phyloP scores from a whole-genome alignment of 2,888 invertebrate genomes.

The Nephrotoma flavescens region DNA sequence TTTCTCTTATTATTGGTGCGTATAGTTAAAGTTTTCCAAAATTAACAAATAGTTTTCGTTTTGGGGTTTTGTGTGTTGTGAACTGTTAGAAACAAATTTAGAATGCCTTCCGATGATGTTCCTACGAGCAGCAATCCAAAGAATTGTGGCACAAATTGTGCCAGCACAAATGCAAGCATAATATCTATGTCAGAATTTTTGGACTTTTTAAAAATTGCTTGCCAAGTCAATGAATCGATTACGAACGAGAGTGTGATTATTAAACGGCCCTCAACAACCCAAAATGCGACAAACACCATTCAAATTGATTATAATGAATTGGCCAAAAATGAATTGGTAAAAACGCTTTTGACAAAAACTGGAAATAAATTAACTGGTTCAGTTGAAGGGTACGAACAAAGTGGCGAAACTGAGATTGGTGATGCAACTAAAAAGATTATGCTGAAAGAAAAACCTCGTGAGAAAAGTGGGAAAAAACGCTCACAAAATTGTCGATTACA shows the following conservation, averaged over 20 bases:
- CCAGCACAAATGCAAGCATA: conserved; percentile 4
- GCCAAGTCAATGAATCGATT: conserved; percentile 31
- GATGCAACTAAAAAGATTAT: neutral
- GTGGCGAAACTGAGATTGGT: neutral
- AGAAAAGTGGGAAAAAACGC: conserved; percentile 6
- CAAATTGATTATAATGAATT: conserved; percentile 23
- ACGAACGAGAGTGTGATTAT: neutral
- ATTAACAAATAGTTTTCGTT: neutral
- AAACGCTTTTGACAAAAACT: conserved; percentile 19
- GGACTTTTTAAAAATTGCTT: conserved; percentile 30
- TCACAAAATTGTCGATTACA: neutral
- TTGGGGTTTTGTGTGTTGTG: neutral
- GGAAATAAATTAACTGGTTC: neutral
- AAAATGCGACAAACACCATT: neutral
- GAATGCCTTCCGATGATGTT: neutral
- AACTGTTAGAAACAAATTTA: neutral
- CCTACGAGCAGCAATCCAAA: neutral
- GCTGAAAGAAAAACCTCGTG: neutral
- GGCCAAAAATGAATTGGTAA: conserved; percentile 25
- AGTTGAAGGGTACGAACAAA: neutral
- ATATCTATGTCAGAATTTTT: conserved; percentile 30
- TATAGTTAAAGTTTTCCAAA: neutral
- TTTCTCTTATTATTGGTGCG: neutral
- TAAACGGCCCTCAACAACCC: neutral
- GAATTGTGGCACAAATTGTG: neutral